Base-by-base conservation (phyloP, 2,113 vertebrate species). In the Butorides virescens region DNA sequence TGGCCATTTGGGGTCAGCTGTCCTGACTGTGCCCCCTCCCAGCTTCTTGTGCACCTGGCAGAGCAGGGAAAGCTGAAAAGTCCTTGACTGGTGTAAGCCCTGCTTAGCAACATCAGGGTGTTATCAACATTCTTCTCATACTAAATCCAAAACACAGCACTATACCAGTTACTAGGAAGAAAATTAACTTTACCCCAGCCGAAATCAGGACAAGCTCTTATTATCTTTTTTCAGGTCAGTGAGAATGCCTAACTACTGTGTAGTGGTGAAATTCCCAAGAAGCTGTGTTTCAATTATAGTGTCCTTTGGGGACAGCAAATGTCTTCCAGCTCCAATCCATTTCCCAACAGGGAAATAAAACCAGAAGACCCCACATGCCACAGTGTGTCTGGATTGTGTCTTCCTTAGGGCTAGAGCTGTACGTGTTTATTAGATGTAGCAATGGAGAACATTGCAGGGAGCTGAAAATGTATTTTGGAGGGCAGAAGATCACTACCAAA, bases 281-380 rank as follows among this genome's bases (percentile, higher is more conserved):
- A 88, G 70, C 18, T 83, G 3, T 77, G 46, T 86, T 94, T 95
- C 78, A 97, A 91, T 83, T 93, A 78, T 4, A 8, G 26, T 20
- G 52, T 88, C 29, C 76, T 94, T 63, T 71, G 73, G 39, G 59
- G 90, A 91, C 50, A 95, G 90, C 52, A 98, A 95, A 97, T 73
- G 8, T 89, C 67, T 96, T 93, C 65, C 66, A 93, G 73, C 68
- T 95, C 90, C 46, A 50, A 39, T n/a, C 22, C 50, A 9, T 10
- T 94, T 95, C 74, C 94, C 73, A 91, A 66, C 37, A 96, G 67
- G 53, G 91, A 97, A 97, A 94, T 10, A 96, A 95, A 97, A 97
- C 92, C 49, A 19, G 17, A 70, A 92, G 78, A 26, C 49, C 55
- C 25, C 7, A 32, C 10, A 30, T 27, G 46, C 11, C 11, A 61